These are phyloP conservation scores for Diogma glabrata DNA, from an alignment of 2,888 invertebrate species.

Conservation along the genomic window DNA sequence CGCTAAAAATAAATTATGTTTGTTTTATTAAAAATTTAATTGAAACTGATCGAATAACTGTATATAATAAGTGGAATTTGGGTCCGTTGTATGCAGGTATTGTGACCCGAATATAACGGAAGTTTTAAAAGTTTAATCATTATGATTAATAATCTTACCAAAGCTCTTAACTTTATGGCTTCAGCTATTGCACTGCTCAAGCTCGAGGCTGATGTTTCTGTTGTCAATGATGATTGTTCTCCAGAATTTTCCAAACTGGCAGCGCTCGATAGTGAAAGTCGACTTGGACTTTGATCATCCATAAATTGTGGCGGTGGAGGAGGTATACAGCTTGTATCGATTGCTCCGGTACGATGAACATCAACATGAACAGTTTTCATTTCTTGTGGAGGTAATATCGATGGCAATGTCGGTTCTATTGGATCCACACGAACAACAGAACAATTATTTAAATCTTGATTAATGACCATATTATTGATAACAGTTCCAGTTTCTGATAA, in stretches of 20 bases:
- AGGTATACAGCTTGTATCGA: slow-evolving; percentile 18
- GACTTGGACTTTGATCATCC: slow-evolving; percentile 14
- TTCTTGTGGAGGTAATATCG: slow-evolving; percentile 40
- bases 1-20: slow-evolving; percentile 15
- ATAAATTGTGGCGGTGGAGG: slow-evolving; percentile 29
- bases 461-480: slow-evolving; percentile 47
- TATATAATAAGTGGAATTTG: too few relatives aligned
- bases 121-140: too few relatives aligned
- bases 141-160: too few relatives aligned
- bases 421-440: background rate
- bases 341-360: slow-evolving; percentile 47
- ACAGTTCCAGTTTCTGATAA: slow-evolving; percentile 59
- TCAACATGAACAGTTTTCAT: slow-evolving; percentile 66
- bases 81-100: too few relatives aligned
- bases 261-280: slow-evolving; percentile 19
- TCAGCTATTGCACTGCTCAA: slow-evolving; percentile 58
- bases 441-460: background rate
- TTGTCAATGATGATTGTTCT: too few relatives aligned
- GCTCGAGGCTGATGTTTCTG: slow-evolving; percentile 37
- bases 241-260: slow-evolving; percentile 26
- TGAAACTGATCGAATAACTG: too few relatives aligned
- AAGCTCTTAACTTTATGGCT: slow-evolving; percentile 55
- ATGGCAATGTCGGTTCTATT: too few relatives aligned
- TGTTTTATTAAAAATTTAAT: background rate
- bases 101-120: too few relatives aligned